Base-by-base conservation (phyloP, 1,140 invertebrate species). In the Drosophila tsacasi region DNA sequence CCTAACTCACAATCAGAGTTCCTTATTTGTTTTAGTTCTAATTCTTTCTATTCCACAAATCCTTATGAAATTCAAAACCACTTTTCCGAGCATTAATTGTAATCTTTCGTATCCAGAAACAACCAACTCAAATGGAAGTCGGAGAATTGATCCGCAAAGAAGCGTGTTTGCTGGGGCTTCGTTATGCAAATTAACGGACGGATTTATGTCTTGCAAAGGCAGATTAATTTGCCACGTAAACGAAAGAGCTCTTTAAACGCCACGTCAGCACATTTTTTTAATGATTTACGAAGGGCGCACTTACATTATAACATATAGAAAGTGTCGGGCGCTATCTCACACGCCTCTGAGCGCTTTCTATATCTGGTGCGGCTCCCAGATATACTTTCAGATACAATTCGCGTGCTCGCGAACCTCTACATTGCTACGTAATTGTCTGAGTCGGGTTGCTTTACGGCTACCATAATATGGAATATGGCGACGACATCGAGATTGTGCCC, bases 271-370 rank as follows among this genome's bases (percentile, higher is more conserved):
- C n/a, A n/a, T 44, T 50, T 57, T 58, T 50, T 39, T 40, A 25
- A 44, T 76, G 42, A 73, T 77, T 83, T 83, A 76, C 59, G 37
- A 3, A 27, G 19, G 40, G 35, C 72, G 54, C 76, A 66, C 77
- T 79, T 89, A 67, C 67, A 79, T 58, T 40, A 63, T 17, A 42
- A 37, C 52, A 39, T 37, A 44, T 50, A 42, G 42, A 54, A 9
- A 8, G 17, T 47, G 21, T 25, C 15, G 10, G 19, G 7, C 37
- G 35, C 30, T 69, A 72, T 72, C 64, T 57, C 42, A 46, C 13
- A n/a, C 62, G 39, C 17, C 17, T 69, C 42, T 40, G 27, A 59
- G 42, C 44, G 40, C 32, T 64, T 37, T 21, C 40, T 44, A n/a
- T 72, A 72, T 73, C 76, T 79, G 30, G 17, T 21, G 27, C 49